Percentiles rank a stretch among this genome's conserved stretches.
Evolutionary conservation across 1,140 invertebrate genomes (phyloP).

Genomic region (Notospermus geniculatus): DNA sequence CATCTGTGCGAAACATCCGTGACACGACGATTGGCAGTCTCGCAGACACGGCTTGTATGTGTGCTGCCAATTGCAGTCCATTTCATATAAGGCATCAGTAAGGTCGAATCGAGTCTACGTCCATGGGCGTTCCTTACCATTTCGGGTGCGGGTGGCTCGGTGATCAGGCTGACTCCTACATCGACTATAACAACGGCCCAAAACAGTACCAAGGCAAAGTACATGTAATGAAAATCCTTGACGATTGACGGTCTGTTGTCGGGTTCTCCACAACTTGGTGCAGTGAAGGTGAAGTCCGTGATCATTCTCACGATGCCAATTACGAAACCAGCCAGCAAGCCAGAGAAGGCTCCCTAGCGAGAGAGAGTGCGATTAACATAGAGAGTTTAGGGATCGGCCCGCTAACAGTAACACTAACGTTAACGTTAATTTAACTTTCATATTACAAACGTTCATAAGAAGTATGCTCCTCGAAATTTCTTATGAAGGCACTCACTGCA

Average conservation of each 20-base stretch:
- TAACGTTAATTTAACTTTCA: no score
- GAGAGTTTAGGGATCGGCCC: neutral
- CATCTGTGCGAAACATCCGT: no score
- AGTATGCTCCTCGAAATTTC: no score
- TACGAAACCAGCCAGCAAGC: constrained; percentile 43
- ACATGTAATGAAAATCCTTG: constrained; percentile 59
- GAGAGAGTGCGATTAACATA: constrained; percentile 48
- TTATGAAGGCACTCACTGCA: no score
- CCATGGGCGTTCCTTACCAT: constrained; percentile 29
- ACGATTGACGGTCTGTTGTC: constrained; percentile 52
- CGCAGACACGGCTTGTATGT: neutral
- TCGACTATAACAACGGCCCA: constrained; percentile 50
- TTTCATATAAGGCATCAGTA: neutral
- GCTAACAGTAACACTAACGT: no score
- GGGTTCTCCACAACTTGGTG: constrained; percentile 49
- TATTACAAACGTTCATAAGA: no score
- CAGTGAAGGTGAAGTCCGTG: constrained; percentile 49
- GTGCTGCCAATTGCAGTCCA: neutral
- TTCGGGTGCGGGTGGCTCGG: constrained; percentile 46
- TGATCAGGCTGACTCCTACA: constrained; percentile 54
- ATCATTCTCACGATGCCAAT: constrained; percentile 49
- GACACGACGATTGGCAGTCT: no score
- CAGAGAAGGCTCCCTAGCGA: constrained; percentile 54
- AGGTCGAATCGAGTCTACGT: neutral
- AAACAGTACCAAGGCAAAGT: constrained; percentile 58